Base-by-base conservation (phyloP, 2,888 invertebrate genomes). In the Tupiocoris notatus region DNA sequence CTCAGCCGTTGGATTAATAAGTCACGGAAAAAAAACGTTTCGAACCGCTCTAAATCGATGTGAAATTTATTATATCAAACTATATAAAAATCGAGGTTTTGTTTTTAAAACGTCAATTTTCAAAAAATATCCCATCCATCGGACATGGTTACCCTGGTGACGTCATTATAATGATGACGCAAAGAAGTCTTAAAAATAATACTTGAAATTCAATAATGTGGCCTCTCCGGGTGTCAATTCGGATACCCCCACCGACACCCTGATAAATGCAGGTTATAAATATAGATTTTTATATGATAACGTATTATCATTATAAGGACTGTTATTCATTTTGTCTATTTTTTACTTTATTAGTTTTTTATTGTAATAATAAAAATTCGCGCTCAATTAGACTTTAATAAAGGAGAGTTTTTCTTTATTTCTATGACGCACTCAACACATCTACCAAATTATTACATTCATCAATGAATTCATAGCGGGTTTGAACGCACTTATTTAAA, bases 261-360 rank as follows among this genome's bases (percentile, higher is more conserved):
- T 67, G 67, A 70, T 20, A 57, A 66, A 57, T 59, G 24, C 70
- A 73, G 62, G 62, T 63, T 76, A 67, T 67, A 39, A 77, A 66
- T 77, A 76, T 76, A 75, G 75, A 77, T 76, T 71, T 64, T 75
- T 70, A 73, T 58, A 70, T 59, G 22, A 70, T 59, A 39, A 39
- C 39, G 66, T 77, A 75, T 62, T 62, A 62, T 70, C 25, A 59
- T 59, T 76, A 78, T 80, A 80, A 80, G 80, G 80, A 79, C 80
- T 80, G 80, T 80, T 80, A 80, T 80, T 79, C 77, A 77, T 58
- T 58, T 75, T 77, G 39, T 77, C 24, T 23, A 22, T 67, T 76
- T 39, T 54, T 20, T 20, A 39, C 39, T 39, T 39, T 39, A 39
- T 39, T 39, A 39, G 39, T 39, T 39, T 39, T 39, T 62, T 70